Evolutionary conservation across 2,113 vertebrate species (phyloP), one percentile per base, ranked within the genome.

Genomic region (Pseudopodoces humilis): DNA sequence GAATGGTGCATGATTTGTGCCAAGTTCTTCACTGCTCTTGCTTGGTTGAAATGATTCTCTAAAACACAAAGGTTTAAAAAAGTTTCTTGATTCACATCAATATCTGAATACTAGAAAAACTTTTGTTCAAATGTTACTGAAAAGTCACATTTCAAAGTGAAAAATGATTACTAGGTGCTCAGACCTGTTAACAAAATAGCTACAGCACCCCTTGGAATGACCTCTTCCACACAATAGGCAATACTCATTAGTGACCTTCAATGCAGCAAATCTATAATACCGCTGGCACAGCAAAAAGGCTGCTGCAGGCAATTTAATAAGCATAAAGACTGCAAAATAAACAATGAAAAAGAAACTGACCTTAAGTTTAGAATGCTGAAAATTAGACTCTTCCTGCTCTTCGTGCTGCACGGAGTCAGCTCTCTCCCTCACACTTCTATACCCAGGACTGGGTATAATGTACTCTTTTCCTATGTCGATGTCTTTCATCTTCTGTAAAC

Each of bases 381-480:
- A 98, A 50, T 86, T 97, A 83, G 97, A 96, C 64, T 97, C 97
- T 72, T 98, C 97, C 8, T 72, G 95, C 31, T 98, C 98, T 84
- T 97, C 94, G 89, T 92, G 97, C 50, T 97, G 97, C 71, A 98
- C 95, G 0, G 96, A 75, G 65, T 96, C 80, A 47, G 96, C 95
- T 96, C 98, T 98, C 90, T 96, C 97, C 49, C 97, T 97, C 91
- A 98, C 98, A 33, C 96, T 98, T 88, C 98, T 98, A 80, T 98
- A 99, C 43, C 98, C 98, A 78, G 98, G 97, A 83, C 98, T 98
- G 94, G 98, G 98, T 96, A 98, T 98, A 92, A 98, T 94, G 90
- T 98, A 98, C 70, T 98, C 98, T 97, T 98, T 98, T 97, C 98
- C 98, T 98, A 98, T 98, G 97, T 99, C 98, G 97, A 99, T 98